A percentile compares a stretch with the other conserved stretches of the same genome.
Evolutionary conservation across 2,113 vertebrate genomes (phyloP).

Genomic region (Callionymus lyra): DNA sequence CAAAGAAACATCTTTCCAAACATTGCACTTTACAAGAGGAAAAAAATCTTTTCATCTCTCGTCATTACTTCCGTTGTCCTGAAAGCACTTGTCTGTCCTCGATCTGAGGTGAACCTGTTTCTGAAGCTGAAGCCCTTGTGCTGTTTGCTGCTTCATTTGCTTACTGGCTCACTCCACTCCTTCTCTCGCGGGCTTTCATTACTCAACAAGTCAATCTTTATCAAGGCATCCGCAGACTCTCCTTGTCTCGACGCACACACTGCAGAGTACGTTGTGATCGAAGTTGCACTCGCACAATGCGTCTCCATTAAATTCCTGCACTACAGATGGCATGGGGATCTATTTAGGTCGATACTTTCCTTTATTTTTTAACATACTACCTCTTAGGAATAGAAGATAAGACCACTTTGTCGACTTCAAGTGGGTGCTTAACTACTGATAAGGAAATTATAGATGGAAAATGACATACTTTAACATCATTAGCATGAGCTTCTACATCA

Average conservation of each 20-base stretch:
- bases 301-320: too few relatives aligned
- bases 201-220: slow-evolving; percentile 65
- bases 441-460: too few relatives aligned
- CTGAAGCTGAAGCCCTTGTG: background rate
- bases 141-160: slow-evolving; percentile 49
- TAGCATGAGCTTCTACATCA: too few relatives aligned
- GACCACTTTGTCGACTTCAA: too few relatives aligned
- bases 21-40: slow-evolving; percentile 4
- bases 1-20: slow-evolving; percentile 2
- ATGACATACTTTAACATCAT: too few relatives aligned
- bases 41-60: too few relatives aligned
- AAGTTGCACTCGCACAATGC: too few relatives aligned
- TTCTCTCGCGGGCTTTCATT: slow-evolving; percentile 61
- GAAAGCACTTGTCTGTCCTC: slow-evolving; percentile 11
- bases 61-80: slow-evolving; percentile 10
- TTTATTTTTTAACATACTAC: too few relatives aligned
- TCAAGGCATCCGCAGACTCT: slow-evolving; percentile 45
- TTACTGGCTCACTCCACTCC: slow-evolving; percentile 33
- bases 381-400: too few relatives aligned
- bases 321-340: too few relatives aligned
- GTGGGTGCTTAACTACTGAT: too few relatives aligned
- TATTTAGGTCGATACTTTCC: too few relatives aligned
- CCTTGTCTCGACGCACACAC: slow-evolving; percentile 24
- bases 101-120: slow-evolving; percentile 26
- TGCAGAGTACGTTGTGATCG: background rate